Evolutionary conservation across 2,888 invertebrate species (phyloP), one percentile per base, ranked within the genome.

Genomic region (Myopa testacea): DNA sequence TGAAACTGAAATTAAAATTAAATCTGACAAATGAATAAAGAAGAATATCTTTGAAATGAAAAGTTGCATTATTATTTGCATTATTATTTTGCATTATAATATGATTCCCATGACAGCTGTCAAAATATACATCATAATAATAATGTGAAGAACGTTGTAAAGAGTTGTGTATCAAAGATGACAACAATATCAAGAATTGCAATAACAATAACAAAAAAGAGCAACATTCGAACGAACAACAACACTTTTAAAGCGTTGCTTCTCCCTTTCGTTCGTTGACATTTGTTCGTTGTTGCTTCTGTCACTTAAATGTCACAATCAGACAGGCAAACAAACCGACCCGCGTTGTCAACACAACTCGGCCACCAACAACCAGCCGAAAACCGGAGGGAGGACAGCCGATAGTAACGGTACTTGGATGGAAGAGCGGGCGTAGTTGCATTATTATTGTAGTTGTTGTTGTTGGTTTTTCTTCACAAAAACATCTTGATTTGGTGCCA

Each of bases 141-240:
- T 16, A 65, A 65, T 65, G 37, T 14, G 37, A 37, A 38, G 38
- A 65, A 65, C 37, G 65, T 37, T 65, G 38, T n/a, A n/a, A n/a
- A n/a, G n/a, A n/a, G n/a, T n/a, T n/a, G n/a, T n/a, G n/a, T n/a
- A n/a, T n/a, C n/a, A n/a, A n/a, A n/a, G n/a, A n/a, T n/a, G 19
- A 34, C 16, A 19, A 34, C 55, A 37, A 12, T n/a, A n/a, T n/a
- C n/a, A n/a, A n/a, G n/a, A 19, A 34, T 10, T n/a, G 16, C 40
- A 19, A 26, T 40, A 68, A 68, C 68, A 68, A 68, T 26, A 68
- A 68, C 40, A 68, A 8, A 50, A 6, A 50, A 10, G n/a, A 68
- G 26, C 40, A 45, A 68, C 26, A 26, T 26, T 26, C 26, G 26
- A 1, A 26, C 26, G 34, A 19, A 52, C 69, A 69, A 69, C 34